Conservation (phyloP, 2,888 invertebrate genomes). For the Trilocha varians region DNA sequence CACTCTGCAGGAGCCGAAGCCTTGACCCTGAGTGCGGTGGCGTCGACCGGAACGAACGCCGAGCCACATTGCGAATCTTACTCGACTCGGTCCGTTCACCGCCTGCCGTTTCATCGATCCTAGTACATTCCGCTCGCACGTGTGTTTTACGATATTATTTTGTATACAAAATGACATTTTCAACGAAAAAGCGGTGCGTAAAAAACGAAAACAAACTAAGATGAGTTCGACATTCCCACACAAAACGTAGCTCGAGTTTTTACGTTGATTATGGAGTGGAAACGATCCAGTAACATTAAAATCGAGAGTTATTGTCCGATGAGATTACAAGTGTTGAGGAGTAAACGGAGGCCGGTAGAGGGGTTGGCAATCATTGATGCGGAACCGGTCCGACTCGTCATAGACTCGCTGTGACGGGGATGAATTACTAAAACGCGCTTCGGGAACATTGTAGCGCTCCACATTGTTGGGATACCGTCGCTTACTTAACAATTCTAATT, state of each 20-base stretch:
- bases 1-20: constrained; percentile 59
- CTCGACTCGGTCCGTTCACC: constrained; percentile 43
- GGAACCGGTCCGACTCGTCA: constrained; percentile 59
- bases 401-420: constrained; percentile 54
- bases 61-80: constrained; percentile 59
- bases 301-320: constrained; percentile 50
- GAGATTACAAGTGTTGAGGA: constrained; percentile 36
- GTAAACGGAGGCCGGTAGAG: constrained; percentile 40
- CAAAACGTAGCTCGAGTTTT: constrained; percentile 1
- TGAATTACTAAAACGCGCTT: constrained; percentile 54
- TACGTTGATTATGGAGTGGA: constrained; percentile 11
- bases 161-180: constrained; percentile 37
- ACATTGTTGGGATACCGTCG: constrained; percentile 20
- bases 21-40: constrained; percentile 72
- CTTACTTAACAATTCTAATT: background rate
- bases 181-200: background rate
- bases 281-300: constrained; percentile 42
- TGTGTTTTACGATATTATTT: constrained; percentile 51
- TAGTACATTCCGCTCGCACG: constrained; percentile 59
- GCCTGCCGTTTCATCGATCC: constrained; percentile 53
- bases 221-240: background rate
- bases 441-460: constrained; percentile 34
- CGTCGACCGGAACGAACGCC: constrained; percentile 71
- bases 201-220: constrained; percentile 2
- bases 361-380: constrained; percentile 66